Percentiles rank a stretch among this genome's conserved stretches.
Evolutionary conservation across 1,140 invertebrate genomes (phyloP).

Genomic region (Drosophila takahashii): DNA sequence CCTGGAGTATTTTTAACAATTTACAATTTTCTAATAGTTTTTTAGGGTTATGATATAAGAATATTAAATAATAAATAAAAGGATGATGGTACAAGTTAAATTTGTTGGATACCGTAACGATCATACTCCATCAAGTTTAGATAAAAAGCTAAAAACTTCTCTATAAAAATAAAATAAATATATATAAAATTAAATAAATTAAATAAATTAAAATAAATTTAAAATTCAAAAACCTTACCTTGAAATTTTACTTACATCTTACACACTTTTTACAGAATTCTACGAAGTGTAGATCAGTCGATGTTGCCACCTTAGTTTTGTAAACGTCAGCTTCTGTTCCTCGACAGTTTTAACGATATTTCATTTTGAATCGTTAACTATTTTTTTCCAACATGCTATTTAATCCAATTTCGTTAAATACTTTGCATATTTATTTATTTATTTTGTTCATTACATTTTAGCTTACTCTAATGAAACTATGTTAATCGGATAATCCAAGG

Average conservation of each 20-base stretch:
- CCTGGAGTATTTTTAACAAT: not conserved
- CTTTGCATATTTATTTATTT: not conserved
- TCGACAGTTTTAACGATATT: not conserved
- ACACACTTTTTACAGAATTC: not conserved
- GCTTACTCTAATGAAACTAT: slow-evolving; percentile 10
- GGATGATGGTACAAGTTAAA: too few species aligned
- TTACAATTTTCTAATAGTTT: too few species aligned
- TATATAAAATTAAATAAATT: too few species aligned
- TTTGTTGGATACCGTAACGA: too few species aligned
- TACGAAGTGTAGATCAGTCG: not conserved
- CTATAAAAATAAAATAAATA: too few species aligned
- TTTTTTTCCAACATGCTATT: not conserved
- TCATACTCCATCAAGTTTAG: too few species aligned
- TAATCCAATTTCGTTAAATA: not conserved
- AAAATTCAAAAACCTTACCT: not conserved
- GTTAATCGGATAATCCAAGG: slow-evolving; percentile 7
- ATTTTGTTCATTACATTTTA: slow-evolving; percentile 1
- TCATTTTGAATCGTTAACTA: too few species aligned
- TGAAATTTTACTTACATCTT: not conserved
- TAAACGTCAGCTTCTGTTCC: not conserved
- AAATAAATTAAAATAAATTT: too few species aligned
- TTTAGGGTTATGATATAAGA: too few species aligned
- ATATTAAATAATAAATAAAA: too few species aligned
- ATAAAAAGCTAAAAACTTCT: too few species aligned
- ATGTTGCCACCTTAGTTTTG: not conserved